Evolutionary conservation across 1,140 invertebrate species (phyloP).

Genomic region (Acromyrmex charruanus): DNA sequence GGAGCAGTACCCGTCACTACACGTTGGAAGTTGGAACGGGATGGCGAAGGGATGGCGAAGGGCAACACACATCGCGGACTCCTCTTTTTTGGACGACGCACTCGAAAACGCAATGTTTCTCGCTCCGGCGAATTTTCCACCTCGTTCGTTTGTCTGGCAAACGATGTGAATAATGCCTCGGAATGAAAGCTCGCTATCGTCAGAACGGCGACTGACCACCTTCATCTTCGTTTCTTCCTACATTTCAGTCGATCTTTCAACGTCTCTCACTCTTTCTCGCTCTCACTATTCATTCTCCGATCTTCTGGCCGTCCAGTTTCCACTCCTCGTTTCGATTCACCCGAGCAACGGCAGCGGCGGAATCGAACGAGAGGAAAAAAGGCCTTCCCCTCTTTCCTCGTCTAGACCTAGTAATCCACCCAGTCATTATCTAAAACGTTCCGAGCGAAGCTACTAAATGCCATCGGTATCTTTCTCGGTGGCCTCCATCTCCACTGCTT

Average conservation of each 20-base stretch:
- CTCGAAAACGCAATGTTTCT: conserved; percentile 67
- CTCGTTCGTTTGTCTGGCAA: conserved; percentile 44
- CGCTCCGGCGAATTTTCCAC: conserved; percentile 63
- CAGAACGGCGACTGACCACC: conserved; percentile 27
- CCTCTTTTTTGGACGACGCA: conserved; percentile 37
- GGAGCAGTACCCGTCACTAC: no score
- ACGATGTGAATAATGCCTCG: conserved; percentile 54
- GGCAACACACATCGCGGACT: neutral
- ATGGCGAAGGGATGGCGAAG: neutral
- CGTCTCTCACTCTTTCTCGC: neutral
- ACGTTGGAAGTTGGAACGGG: neutral
- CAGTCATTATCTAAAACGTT: conserved; percentile 78
- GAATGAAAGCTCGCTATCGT: conserved; percentile 58
- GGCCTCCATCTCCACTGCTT: conserved; percentile 43
- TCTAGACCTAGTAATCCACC: conserved; percentile 60
- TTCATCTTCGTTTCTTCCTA: conserved; percentile 28
- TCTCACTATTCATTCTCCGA: conserved; percentile 7
- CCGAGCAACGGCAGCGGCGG: neutral
- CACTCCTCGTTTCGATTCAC: neutral
- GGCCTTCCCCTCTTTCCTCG: conserved; percentile 43
- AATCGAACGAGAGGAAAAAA: conserved; percentile 69
- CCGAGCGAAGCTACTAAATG: conserved; percentile 75
- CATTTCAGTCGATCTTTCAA: neutral
- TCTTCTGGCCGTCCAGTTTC: neutral
- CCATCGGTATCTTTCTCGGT: conserved; percentile 74